A percentile compares a stretch with the other conserved stretches of the same genome.
These are phyloP conservation scores for Gymnobelideus leadbeateri DNA, from an alignment of 2,113 vertebrate species.

Conservation along the genomic window DNA sequence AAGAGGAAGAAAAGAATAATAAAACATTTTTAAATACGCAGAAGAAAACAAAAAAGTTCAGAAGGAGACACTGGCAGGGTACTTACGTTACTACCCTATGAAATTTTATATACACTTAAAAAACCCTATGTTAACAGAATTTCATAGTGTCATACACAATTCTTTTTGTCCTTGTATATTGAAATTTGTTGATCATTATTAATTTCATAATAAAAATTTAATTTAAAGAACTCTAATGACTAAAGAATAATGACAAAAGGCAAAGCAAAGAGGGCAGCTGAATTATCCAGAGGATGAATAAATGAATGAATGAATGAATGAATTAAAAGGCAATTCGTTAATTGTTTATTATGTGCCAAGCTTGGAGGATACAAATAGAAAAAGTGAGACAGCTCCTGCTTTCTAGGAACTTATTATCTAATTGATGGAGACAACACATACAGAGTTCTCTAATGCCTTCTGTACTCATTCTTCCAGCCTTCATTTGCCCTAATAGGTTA, in stretches of 20 bases:
- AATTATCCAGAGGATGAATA: background rate
- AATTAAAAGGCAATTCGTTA: background rate
- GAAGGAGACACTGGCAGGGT: background rate
- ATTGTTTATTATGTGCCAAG: background rate
- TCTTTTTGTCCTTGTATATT: background rate
- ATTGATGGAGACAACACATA: background rate
- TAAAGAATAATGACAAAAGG: background rate
- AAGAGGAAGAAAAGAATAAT: background rate
- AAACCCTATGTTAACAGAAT: background rate
- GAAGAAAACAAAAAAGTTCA: background rate
- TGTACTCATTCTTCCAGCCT: background rate
- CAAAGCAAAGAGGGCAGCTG: background rate
- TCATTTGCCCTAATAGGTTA: background rate
- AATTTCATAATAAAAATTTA: background rate
- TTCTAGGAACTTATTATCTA: background rate
- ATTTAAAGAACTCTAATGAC: background rate
- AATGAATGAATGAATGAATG: background rate
- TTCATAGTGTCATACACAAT: background rate
- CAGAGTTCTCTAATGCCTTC: background rate
- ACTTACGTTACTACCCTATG: background rate
- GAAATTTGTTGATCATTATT: background rate
- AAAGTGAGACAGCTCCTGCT: background rate
- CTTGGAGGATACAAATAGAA: background rate
- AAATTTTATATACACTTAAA: background rate
- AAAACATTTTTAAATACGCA: background rate